These are phyloP conservation scores for Chelidonichthys spinosus DNA, from an alignment of 2,797 vertebrate genomes.

Conservation along the genomic window DNA sequence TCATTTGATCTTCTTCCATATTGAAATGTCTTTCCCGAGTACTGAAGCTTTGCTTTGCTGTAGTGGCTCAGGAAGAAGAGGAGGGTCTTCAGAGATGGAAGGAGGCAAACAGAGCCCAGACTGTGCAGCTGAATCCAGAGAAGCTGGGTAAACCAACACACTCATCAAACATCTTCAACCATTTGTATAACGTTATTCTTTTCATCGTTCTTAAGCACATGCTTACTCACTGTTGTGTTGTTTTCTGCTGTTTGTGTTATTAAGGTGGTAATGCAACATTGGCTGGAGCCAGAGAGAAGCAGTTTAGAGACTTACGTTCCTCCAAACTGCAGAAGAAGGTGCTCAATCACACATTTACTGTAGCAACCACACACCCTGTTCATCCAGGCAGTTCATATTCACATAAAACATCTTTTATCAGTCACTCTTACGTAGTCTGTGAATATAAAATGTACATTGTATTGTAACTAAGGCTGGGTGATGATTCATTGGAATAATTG, in stretches of 20 bases:
- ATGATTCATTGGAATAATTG: neutral
- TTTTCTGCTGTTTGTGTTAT: conserved; percentile 4
- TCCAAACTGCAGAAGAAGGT: conserved; percentile 90
- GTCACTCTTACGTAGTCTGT: neutral
- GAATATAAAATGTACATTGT: conserved; percentile 30
- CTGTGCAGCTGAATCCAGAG: conserved; percentile 78
- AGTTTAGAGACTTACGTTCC: conserved; percentile 67
- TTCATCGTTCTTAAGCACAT: neutral
- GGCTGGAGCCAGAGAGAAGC: conserved; percentile 85
- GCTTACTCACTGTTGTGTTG: neutral
- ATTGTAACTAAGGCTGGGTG: conserved; percentile 7
- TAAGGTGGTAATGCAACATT: conserved; percentile 85
- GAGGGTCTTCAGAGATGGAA: conserved; percentile 78
- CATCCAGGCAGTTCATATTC: neutral
- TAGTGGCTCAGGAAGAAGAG: conserved; percentile 87
- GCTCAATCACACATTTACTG: neutral
- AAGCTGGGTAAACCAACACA: conserved; percentile 81
- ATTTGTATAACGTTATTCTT: too few relatives aligned
- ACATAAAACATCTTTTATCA: neutral
- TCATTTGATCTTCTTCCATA: neutral
- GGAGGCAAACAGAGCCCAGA: conserved; percentile 71
- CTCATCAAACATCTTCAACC: neutral
- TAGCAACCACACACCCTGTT: too few relatives aligned
- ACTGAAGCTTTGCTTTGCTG: conserved; percentile 10
- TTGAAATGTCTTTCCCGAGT: neutral